Base-by-base conservation (phyloP, 1,140 invertebrate species). In the Caerostris darwini region DNA sequence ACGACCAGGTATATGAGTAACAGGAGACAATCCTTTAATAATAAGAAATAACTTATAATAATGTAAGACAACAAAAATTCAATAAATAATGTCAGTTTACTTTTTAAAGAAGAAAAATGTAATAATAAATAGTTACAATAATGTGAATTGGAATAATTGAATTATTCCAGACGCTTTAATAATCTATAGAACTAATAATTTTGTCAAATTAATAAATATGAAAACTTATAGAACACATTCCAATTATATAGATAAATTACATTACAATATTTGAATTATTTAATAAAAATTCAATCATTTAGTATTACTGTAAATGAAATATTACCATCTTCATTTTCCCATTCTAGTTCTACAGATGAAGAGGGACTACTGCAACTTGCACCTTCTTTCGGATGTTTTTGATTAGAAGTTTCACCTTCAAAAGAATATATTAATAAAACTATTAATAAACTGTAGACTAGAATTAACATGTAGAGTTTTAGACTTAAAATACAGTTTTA, bases 261-360 rank as follows among this genome's bases (percentile, higher is more conserved):
- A 77, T 77, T 10, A 3, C 7, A 77, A 12, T 34, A 61, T 61
- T 61, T 34, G 2, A 3, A 7, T 34, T 77, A 34, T 77, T 12
- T 3, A 77, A 77, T 3, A 50, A 12, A 50, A 67, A 1, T 0
- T 67, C 3, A n/a, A 6, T 14, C 5, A 17, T 3, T 59, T 6
- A 6, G 14, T n/a, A 17, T 67, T 67, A 64, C 8, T 8, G 17
- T 34, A 85, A 5, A 10, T 64, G 3, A 14, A 12, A 69, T 53
- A 83, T 67, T 94, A 94, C 71, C 92, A 83, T 90, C 96, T 96
- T 97, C 97, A 95, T 97, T 96, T 95, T 97, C 97, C 97, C 97
- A 97, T 95, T 97, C 97, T 94, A 97, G 95, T 95, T 97, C 97
- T 77, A 97, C 95, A 7, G 97, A 97, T 90, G 96, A 97, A 54